A percentile compares a stretch with the other conserved stretches of the same genome.
phyloP scores from a whole-genome alignment of 2,797 vertebrate species.

The Acipenser ruthenus region DNA sequence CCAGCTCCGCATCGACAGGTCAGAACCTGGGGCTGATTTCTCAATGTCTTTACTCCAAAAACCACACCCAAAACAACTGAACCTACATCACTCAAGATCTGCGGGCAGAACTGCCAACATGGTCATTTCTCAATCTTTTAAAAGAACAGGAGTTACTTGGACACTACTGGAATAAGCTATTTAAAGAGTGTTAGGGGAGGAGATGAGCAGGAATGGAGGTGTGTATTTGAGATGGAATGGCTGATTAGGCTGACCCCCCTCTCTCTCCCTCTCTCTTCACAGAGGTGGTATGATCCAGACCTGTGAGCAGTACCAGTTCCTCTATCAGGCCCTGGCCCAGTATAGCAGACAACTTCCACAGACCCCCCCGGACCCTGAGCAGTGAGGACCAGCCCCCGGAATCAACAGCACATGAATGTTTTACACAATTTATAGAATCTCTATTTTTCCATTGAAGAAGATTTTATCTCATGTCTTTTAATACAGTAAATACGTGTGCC shows the following conservation, averaged over 20 bases:
- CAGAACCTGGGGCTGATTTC: constrained; percentile 2
- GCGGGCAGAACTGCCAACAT: too few species aligned
- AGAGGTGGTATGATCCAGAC: constrained; percentile 91
- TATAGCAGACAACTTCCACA: constrained; percentile 57
- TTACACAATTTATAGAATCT: background rate
- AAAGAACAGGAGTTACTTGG: too few species aligned
- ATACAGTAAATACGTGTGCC: too few species aligned
- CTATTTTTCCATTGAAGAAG: background rate
- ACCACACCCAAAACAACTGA: too few species aligned
- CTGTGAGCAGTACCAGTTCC: constrained; percentile 79
- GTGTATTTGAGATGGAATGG: background rate
- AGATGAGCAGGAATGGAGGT: background rate
- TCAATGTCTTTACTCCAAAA: too few species aligned
- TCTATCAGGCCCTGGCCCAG: constrained; percentile 70
- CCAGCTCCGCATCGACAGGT: constrained; percentile 76
- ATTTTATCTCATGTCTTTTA: too few species aligned
- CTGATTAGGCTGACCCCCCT: background rate
- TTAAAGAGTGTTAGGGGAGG: too few species aligned
- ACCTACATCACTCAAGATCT: too few species aligned
- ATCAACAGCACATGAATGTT: constrained; percentile 15
- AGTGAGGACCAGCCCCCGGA: background rate
- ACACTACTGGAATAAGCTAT: too few species aligned
- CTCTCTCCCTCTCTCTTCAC: constrained; percentile 8
- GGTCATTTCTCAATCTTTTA: too few species aligned
- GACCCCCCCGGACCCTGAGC: background rate